Evolutionary conservation across 92 coral and sea anemone genomes (phyloP), one percentile per base, ranked within the genome.

Genomic region (Virgularia gustaviana): DNA sequence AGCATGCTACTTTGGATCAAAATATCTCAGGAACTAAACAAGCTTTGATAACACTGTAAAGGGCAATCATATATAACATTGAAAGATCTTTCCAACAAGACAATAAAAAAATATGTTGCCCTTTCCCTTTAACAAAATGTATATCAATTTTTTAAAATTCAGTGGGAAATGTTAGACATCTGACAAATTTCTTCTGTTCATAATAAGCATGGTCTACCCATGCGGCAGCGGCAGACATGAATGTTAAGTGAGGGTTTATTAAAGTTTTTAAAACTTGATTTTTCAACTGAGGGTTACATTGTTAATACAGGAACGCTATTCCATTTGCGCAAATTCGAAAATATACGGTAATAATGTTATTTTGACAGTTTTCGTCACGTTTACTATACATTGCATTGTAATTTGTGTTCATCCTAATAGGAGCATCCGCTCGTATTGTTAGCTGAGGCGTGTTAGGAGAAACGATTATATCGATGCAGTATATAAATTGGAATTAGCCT

Each of bases 271-370:
- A 1, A 56, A 15, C 24, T 56, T 29, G 63, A 15, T 29, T 56
- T 54, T 56, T 56, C 33, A 15, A 56, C 34, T 24, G 34, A 56
- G n/a, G 3, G 36, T 35, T 56, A 38, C 1, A 24, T 56, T 56
- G 33, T 23, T 56, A 23, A 4, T 23, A 6, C 63, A 24, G 33
- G 12, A 56, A 29, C 11, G 12, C 33, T 56, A 56, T 56, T 29
- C 63, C 63, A 56, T 56, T 29, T 56, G 63, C 63, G 63, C 63
- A 56, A 56, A 56, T 56, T 0, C 63, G 15, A 56, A 4, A 56
- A 56, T 56, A 1, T 29, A 24, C 33, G 1, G 1, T 56, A 16
- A 15, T 56, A 4, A 28, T 56, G 1, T 23, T 23, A 56, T 9
- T 9, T 56, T 23, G 0, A 38, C 63, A 16, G 63, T 56, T 56